A percentile compares a stretch with the other conserved stretches of the same genome.
Conservation (phyloP, 2,797 vertebrate species). For the Pristis pectinata region DNA sequence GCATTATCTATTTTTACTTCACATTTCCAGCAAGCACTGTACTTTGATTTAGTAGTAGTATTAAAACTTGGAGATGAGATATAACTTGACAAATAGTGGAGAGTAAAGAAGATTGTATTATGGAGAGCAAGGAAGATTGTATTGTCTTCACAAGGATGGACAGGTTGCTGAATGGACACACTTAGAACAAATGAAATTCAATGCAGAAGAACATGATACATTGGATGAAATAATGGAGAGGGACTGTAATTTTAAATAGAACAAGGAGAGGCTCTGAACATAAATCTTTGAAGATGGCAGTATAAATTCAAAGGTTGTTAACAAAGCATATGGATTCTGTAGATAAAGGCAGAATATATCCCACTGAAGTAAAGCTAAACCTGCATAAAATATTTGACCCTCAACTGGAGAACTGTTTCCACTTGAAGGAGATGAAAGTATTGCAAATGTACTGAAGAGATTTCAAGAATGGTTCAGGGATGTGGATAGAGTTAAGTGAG, state of each 20-base stretch:
- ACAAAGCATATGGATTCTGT: not conserved
- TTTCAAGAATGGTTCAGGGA: not conserved
- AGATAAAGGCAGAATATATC: not conserved
- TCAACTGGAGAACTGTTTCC: not conserved
- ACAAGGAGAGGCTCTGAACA: not conserved
- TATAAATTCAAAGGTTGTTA: not conserved
- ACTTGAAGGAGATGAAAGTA: not conserved
- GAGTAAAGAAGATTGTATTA: no score
- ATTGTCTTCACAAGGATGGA: no score
- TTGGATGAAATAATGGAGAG: not conserved
- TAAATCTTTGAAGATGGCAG: not conserved
- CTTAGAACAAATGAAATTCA: no score
- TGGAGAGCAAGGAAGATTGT: no score
- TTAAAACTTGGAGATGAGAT: no score
- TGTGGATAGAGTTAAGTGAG: not conserved
- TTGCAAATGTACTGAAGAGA: not conserved
- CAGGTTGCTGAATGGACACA: no score
- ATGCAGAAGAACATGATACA: no score
- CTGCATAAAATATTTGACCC: not conserved
- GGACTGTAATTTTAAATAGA: not conserved
- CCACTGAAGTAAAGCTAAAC: not conserved
- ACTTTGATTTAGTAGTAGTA: no score
- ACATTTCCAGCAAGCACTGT: no score
- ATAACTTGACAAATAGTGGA: no score
- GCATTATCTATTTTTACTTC: no score